phyloP scores from a whole-genome alignment of 2,888 invertebrate species.

The Oscheius sp. region DNA sequence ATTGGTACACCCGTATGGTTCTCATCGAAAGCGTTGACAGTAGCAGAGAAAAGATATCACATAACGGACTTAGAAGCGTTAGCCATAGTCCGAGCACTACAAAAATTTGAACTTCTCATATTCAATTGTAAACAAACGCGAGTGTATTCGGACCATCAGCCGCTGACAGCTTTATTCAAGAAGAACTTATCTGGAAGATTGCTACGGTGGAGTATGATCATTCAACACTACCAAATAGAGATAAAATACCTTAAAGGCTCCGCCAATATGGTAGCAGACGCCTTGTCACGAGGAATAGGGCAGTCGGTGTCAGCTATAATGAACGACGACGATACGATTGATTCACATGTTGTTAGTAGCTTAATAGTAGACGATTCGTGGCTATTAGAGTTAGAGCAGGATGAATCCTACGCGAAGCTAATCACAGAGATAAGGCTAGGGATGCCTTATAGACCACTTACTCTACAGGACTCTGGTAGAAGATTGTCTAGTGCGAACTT shows the following conservation, averaged over 20 bases:
- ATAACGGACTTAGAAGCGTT: conserved; percentile 47
- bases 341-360: neutral
- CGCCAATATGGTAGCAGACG: conserved; percentile 27
- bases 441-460: neutral
- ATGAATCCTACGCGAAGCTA: neutral
- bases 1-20: conserved; percentile 32
- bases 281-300: conserved; percentile 24
- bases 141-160: conserved; percentile 35
- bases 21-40: conserved; percentile 36
- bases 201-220: conserved; percentile 24
- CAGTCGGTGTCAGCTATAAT: neutral
- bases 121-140: conserved; percentile 28
- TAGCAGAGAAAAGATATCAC: conserved; percentile 37
- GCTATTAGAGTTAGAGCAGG: conserved; percentile 11
- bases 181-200: conserved; percentile 7
- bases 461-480: neutral
- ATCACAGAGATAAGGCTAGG: neutral
- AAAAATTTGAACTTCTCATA: conserved; percentile 34
- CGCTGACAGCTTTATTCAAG: conserved; percentile 27
- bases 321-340: neutral
- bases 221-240: conserved; percentile 5
- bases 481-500: neutral
- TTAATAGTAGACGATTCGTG: neutral
- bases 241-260: conserved; percentile 18
- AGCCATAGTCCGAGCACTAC: conserved; percentile 32